Percentiles rank a stretch among this genome's conserved stretches.
Conservation (phyloP, 1,140 invertebrate genomes). For the Rhagoletis zephyria region DNA sequence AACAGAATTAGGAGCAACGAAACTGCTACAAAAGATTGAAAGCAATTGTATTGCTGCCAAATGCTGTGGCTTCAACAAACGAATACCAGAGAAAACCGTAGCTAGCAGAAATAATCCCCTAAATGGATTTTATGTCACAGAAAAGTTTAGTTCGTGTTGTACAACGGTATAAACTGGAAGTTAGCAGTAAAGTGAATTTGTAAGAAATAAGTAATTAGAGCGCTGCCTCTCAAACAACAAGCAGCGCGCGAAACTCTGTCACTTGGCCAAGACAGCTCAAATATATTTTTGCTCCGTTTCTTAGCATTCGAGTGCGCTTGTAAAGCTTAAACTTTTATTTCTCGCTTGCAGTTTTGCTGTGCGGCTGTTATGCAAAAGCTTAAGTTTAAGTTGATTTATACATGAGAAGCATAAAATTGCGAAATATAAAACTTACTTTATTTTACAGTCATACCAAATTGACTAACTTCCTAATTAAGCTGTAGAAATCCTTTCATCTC, state of each 20-base stretch:
- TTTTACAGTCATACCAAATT: constrained; percentile 35
- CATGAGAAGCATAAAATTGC: not conserved
- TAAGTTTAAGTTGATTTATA: constrained; percentile 9
- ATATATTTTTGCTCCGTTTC: not conserved
- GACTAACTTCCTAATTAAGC: constrained; percentile 23
- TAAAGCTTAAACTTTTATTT: too few relatives aligned
- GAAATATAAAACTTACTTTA: constrained; percentile 20
- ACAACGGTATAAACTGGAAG: not conserved
- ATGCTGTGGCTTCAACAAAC: too few relatives aligned
- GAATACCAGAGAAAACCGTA: not conserved
- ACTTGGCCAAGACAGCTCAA: not conserved
- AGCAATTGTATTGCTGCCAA: too few relatives aligned
- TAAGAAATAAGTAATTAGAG: not conserved
- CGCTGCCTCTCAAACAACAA: not conserved
- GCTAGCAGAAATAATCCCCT: not conserved
- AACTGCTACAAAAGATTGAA: too few relatives aligned
- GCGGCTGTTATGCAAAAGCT: too few relatives aligned
- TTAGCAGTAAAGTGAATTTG: not conserved
- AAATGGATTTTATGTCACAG: not conserved
- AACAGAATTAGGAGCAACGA: not conserved
- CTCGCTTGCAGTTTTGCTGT: too few relatives aligned
- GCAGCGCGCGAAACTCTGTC: not conserved
- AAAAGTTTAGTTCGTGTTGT: not conserved
- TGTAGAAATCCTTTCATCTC: not conserved
- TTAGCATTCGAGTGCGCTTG: too few relatives aligned